Base-by-base conservation (phyloP, 2,888 invertebrate species). In the Pyrrhia umbra region DNA sequence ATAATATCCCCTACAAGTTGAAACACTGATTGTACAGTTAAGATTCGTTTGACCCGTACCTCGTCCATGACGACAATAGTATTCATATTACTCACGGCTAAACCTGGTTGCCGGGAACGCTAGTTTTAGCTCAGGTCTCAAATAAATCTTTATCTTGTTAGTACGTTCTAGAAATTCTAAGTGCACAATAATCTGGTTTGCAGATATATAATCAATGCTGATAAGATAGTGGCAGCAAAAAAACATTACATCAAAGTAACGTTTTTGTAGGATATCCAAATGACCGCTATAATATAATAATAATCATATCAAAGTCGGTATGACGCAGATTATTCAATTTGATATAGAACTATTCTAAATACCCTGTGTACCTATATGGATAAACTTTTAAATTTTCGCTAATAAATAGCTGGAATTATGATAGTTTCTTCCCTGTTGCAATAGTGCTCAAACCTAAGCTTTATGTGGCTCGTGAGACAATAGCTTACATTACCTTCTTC, bases 21-120 rank as follows among this genome's bases (percentile, higher is more conserved):
- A 58, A 68, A 64, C 54, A 57, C 40, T 52, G 56, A 66, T 72
- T 80, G 60, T 70, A 79, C 79, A 72, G 79, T 80, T 79, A 75
- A 72, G 58, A 72, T 79, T 69, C 64, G 54, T 75, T 75, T 68
- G 72, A 75, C 63, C 69, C 62, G 55, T 60, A 68, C 66, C 45
- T 66, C 51, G 56, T 54, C 27, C 43, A 62, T 67, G 64, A 70
- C 62, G 68, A 75, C 64, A 70, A 67, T 64, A 43, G 25, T 57
- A 55, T 49, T 74, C 59, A 66, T 62, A 68, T 56, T 66, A 46
- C 58, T 64, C 49, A 58, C 57, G 15, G 21, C 21, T n/a, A 55
- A 62, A 30, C 25, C 30, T 21, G 6, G 6, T 25, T 40, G 6
- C 15, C 37, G 6, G 39, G 16, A n/a, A 34, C 21, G 46, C 40